Conservation (phyloP, 2,113 vertebrate species). For the Thryonomys swinderianus region DNA sequence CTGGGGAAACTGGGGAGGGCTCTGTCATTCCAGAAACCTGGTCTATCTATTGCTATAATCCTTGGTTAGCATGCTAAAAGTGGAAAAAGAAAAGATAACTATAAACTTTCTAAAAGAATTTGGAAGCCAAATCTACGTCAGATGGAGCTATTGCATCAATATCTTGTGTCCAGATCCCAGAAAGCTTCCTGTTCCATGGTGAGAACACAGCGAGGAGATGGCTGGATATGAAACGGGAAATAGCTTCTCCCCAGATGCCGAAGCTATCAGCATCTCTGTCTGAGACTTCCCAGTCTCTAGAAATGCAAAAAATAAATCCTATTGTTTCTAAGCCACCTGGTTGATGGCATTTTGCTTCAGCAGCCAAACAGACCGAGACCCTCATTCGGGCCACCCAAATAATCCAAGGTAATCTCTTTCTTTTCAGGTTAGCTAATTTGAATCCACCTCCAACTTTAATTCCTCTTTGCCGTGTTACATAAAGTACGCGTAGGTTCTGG, state of each 20-base stretch:
- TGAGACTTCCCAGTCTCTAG: not conserved
- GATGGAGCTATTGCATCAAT: not conserved
- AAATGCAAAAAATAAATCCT: not conserved
- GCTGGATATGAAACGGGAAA: not conserved
- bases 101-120: not conserved
- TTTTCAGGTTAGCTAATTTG: not conserved
- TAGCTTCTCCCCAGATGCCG: not conserved
- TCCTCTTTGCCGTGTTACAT: not conserved
- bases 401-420: not conserved
- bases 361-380: not conserved
- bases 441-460: not conserved
- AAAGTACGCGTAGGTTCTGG: not conserved
- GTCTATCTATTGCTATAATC: not conserved
- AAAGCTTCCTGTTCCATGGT: not conserved
- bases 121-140: not conserved
- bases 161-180: not conserved
- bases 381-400: not conserved
- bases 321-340: not conserved
- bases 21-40: conserved; percentile 1
- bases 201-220: not conserved
- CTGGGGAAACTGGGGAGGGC: not conserved
- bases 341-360: not conserved
- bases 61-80: not conserved
- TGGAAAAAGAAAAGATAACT: not conserved
- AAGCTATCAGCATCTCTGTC: not conserved